phyloP scores from a whole-genome alignment of 2,888 invertebrate genomes.

The Thereva unica region DNA sequence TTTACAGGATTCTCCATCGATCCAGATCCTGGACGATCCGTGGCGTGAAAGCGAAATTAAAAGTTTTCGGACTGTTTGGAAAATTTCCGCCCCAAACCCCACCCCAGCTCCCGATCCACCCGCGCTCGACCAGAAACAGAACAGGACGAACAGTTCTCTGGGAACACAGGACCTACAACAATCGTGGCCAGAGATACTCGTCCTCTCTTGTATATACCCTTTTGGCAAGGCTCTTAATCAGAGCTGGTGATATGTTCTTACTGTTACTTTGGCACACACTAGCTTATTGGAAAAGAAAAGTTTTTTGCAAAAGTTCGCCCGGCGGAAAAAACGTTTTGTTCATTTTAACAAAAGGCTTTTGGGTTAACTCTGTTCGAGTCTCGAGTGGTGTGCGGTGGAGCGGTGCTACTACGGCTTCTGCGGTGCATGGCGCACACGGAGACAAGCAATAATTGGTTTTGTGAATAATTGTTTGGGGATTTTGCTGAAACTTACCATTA shows the following conservation, averaged over 20 bases:
- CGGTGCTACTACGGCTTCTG: neutral
- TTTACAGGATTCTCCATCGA: conserved; percentile 16
- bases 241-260: conserved; percentile 27
- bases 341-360: conserved; percentile 20
- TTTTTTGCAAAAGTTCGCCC: conserved; percentile 15
- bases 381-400: too few relatives aligned
- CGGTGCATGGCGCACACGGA: conserved; percentile 1
- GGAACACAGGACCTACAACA: too few relatives aligned
- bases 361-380: neutral
- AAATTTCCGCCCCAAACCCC: conserved; percentile 11
- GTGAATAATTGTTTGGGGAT: conserved; percentile 34
- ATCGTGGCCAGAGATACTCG: too few relatives aligned
- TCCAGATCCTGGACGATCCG: conserved; percentile 27
- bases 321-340: conserved; percentile 19
- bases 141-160: too few relatives aligned
- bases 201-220: neutral
- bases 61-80: conserved; percentile 22
- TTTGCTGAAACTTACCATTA: conserved; percentile 20
- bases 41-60: conserved; percentile 36
- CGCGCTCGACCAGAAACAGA: neutral
- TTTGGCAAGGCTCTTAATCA: conserved; percentile 21
- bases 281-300: conserved; percentile 29
- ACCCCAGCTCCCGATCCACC: conserved; percentile 1
- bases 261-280: conserved; percentile 21
- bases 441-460: conserved; percentile 36